A percentile compares a stretch with the other conserved stretches of the same genome.
Conservation (phyloP, 2,797 vertebrate genomes). For the Rhinichthys osculus region DNA sequence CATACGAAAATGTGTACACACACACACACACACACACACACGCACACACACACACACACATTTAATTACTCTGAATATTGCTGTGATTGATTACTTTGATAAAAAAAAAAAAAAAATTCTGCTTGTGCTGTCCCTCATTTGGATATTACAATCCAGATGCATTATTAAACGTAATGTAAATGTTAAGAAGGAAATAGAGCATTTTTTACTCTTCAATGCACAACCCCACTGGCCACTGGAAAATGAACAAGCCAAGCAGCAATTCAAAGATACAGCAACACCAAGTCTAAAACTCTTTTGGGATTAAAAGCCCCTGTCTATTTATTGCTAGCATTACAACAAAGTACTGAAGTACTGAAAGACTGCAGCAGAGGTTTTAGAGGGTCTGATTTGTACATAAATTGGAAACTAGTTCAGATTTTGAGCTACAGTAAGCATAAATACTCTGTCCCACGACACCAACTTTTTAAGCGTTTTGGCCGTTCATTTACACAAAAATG, state of each 20-base stretch:
- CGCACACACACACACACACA: too few relatives aligned
- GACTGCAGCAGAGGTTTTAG: not conserved
- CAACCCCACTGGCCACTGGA: not conserved
- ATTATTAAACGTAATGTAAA: not conserved
- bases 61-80: not conserved
- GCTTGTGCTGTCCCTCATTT: not conserved
- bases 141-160: not conserved
- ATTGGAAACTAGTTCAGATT: not conserved
- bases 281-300: not conserved
- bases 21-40: too few relatives aligned
- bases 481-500: too few relatives aligned
- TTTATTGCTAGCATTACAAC: not conserved
- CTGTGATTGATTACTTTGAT: not conserved
- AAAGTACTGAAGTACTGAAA: not conserved
- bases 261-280: not conserved
- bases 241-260: not conserved
- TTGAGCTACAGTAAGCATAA: not conserved
- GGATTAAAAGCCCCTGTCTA: not conserved
- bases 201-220: not conserved
- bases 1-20: too few relatives aligned
- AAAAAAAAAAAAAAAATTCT: not conserved
- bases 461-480: too few relatives aligned
- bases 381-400: not conserved
- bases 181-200: not conserved
- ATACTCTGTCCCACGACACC: too few relatives aligned